Evolutionary conservation across 2,888 invertebrate genomes (phyloP).

Genomic region (Tenthredo livida): DNA sequence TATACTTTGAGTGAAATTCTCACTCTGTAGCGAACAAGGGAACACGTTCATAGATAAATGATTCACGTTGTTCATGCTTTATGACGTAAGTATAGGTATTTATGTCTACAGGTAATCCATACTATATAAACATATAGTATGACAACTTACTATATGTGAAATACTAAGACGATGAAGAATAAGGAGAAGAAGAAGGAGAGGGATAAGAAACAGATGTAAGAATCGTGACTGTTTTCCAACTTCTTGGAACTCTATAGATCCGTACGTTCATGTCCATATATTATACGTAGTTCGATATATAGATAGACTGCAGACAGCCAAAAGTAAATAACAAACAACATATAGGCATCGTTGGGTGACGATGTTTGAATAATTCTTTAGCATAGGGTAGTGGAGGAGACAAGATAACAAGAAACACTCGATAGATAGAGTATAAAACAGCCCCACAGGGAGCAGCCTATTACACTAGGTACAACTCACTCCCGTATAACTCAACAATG

Average conservation of each 20-base stretch:
- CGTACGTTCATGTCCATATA: background rate
- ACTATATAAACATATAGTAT: background rate
- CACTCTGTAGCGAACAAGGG: background rate
- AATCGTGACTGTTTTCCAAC: background rate
- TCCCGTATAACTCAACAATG: background rate
- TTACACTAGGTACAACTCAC: background rate
- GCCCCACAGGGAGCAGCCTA: background rate
- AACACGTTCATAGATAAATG: background rate
- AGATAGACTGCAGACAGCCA: background rate
- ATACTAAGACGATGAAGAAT: background rate
- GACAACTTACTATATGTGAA: no score
- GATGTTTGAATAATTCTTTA: constrained; percentile 20
- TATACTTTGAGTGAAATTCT: background rate
- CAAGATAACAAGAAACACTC: constrained; percentile 6
- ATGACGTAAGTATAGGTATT: background rate
- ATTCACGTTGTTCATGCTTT: background rate
- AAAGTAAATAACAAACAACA: background rate
- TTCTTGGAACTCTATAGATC: background rate
- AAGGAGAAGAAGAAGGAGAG: background rate
- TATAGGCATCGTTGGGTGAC: background rate
- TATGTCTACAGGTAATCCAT: background rate
- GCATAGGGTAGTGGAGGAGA: background rate
- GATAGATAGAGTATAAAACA: background rate
- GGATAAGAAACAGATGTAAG: background rate
- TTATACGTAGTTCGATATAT: background rate